Evolutionary conservation across 2,797 vertebrate species (phyloP).

Genomic region (Sphaeramia orbicularis): DNA sequence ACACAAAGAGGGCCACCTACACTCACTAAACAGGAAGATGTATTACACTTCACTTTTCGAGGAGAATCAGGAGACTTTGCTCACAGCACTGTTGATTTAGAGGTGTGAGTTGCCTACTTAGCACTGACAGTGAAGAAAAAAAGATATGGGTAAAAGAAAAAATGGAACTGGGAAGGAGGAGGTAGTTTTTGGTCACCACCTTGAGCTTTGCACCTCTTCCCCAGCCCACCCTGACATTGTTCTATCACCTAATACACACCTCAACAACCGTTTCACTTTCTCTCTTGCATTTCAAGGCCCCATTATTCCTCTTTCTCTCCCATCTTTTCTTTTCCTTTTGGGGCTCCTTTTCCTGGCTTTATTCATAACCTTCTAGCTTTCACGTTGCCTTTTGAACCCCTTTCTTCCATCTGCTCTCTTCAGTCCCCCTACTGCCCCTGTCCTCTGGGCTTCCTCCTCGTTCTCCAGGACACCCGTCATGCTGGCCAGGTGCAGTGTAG

Average conservation of each 20-base stretch:
- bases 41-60: background rate
- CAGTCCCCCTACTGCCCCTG: slow-evolving; percentile 3
- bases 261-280: background rate
- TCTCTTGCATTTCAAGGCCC: background rate
- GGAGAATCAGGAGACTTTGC: background rate
- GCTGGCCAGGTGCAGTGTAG: slow-evolving; percentile 61
- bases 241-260: background rate
- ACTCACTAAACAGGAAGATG: background rate
- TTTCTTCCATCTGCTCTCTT: background rate
- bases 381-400: background rate
- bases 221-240: background rate
- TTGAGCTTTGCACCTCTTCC: slow-evolving; percentile 42
- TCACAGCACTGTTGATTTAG: background rate
- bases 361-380: background rate
- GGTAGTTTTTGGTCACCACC: slow-evolving; percentile 10
- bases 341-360: background rate
- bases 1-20: background rate
- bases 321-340: too few relatives aligned
- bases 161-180: slow-evolving; percentile 9
- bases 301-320: background rate
- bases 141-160: background rate
- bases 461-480: slow-evolving; percentile 43
- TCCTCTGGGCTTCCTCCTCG: slow-evolving; percentile 3
- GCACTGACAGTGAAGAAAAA: background rate
- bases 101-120: background rate